phyloP scores from a whole-genome alignment of 2,888 invertebrate genomes.

The Watsonalla cultraria region DNA sequence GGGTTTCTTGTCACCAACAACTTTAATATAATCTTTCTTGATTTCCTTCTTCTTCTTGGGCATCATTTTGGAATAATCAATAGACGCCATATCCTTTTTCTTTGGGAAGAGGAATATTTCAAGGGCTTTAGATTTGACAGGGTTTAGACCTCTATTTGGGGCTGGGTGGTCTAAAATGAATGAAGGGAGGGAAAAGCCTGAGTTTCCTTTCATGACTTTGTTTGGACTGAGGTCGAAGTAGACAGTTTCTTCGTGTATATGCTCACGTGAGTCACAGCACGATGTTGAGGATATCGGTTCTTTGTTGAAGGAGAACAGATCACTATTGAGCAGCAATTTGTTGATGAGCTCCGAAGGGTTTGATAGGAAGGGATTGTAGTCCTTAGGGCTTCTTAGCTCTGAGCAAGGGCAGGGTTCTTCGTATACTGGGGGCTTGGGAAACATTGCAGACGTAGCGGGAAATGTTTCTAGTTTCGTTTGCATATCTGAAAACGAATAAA shows the following conservation, averaged over 20 bases:
- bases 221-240: slow-evolving; percentile 48
- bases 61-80: slow-evolving; percentile 18
- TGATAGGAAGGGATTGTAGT: slow-evolving; percentile 19
- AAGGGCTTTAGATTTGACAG: slow-evolving; percentile 42
- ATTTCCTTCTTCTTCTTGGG: slow-evolving; percentile 28
- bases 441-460: slow-evolving; percentile 5
- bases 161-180: slow-evolving; percentile 34
- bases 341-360: slow-evolving; percentile 47
- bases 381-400: slow-evolving; percentile 30
- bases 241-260: slow-evolving; percentile 47
- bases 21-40: slow-evolving; percentile 37
- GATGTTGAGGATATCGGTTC: slow-evolving; percentile 39
- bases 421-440: slow-evolving; percentile 17
- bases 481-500: slow-evolving; percentile 13
- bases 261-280: slow-evolving; percentile 63
- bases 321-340: slow-evolving; percentile 49
- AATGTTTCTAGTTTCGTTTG: slow-evolving; percentile 9
- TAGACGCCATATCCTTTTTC: slow-evolving; percentile 31
- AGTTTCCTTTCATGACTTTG: slow-evolving; percentile 8
- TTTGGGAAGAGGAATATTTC: slow-evolving; percentile 62
- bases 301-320: slow-evolving; percentile 44
- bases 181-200: slow-evolving; percentile 24
- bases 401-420: slow-evolving; percentile 55
- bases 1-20: slow-evolving; percentile 50
- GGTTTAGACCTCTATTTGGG: slow-evolving; percentile 25